Evolutionary conservation across 2,113 vertebrate genomes (phyloP).

Genomic region (Montifringilla adamsi): DNA sequence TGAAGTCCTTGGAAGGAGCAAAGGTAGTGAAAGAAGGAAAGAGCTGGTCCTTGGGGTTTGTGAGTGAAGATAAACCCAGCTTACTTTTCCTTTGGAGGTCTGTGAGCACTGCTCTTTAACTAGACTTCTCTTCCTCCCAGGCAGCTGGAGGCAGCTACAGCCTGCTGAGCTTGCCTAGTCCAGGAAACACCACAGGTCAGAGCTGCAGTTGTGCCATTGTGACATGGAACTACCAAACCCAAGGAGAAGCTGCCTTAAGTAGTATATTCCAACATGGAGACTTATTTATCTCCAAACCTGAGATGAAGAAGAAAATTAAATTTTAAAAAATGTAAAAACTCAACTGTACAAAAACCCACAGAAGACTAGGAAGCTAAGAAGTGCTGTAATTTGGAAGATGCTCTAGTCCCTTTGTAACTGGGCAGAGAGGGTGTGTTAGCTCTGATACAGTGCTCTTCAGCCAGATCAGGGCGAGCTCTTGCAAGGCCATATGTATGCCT

Average conservation of each 20-base stretch:
- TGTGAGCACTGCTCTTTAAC: neutral
- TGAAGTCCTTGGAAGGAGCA: neutral
- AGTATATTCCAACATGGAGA: neutral
- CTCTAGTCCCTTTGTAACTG: neutral
- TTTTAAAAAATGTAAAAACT: accelerated
- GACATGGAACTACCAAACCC: neutral
- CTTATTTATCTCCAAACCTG: neutral
- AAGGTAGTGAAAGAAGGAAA: neutral
- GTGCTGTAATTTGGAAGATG: neutral
- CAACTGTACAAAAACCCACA: neutral
- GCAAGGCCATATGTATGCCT: neutral
- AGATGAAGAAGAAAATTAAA: neutral
- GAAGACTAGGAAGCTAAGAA: neutral
- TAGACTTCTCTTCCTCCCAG: neutral
- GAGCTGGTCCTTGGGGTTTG: neutral
- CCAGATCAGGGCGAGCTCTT: neutral
- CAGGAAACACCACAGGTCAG: neutral
- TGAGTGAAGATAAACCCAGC: neutral
- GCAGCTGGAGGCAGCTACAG: neutral
- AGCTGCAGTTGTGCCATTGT: neutral
- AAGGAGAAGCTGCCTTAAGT: neutral
- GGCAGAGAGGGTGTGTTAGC: neutral
- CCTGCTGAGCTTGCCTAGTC: neutral
- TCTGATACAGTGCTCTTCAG: neutral
- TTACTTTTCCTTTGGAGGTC: neutral